Evolutionary conservation across 1,140 invertebrate genomes (phyloP).

Genomic region (Halyomorpha halys): DNA sequence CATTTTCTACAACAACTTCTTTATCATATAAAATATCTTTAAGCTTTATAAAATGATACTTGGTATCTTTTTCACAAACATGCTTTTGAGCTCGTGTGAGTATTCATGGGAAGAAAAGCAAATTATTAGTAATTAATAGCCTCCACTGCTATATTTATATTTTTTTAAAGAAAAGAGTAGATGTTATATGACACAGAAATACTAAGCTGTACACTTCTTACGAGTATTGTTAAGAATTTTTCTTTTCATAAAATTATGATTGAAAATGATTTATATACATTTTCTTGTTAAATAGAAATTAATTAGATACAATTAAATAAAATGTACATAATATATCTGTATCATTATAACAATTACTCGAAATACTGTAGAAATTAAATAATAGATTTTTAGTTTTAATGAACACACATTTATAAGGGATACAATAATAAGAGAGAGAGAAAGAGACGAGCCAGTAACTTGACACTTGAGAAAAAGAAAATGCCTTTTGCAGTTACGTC

Average conservation of each 20-base stretch:
- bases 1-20: not conserved
- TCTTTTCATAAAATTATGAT: not conserved
- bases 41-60: not conserved
- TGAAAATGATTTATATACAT: not conserved
- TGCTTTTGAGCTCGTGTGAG: not conserved
- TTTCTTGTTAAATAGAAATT: too few species aligned
- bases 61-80: not conserved
- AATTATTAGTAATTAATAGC: not conserved
- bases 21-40: not conserved
- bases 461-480: not conserved
- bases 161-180: not conserved
- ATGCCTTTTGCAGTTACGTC: not conserved
- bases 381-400: not conserved
- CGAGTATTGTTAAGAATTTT: not conserved
- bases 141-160: not conserved
- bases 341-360: too few species aligned
- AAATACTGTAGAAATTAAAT: not conserved
- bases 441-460: not conserved
- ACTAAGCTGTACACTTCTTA: not conserved
- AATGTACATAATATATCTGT: too few species aligned
- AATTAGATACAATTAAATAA: too few species aligned
- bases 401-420: not conserved
- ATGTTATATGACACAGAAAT: not conserved
- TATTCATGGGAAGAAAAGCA: conserved; percentile 2
- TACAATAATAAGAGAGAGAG: not conserved